Base-by-base conservation (phyloP, 2,888 invertebrate genomes). In the Diadegma fenestrale region DNA sequence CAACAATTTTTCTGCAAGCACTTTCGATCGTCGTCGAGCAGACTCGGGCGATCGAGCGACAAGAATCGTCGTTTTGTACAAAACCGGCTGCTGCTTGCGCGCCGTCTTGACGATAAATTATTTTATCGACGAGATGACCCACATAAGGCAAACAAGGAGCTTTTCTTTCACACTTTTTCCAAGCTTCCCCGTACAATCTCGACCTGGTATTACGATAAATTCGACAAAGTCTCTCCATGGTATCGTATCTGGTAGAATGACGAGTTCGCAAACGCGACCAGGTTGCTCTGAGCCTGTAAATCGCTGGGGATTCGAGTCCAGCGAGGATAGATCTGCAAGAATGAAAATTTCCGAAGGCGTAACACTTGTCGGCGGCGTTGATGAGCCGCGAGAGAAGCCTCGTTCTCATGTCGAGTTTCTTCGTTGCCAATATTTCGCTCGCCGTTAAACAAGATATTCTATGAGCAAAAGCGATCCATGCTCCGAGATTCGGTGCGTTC, bases 341-440 rank as follows among this genome's bases (percentile, higher is more conserved):
- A 80, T 95, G 95, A 89, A 95, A 95, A 89, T 95, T 95, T 1
- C 94, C 94, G 84, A 95, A 93, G 22, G 90, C 89, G 87, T 95
- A 94, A 85, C 95, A 95, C 84, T 95, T 95, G 66, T 95, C 93
- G 1, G 95, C 95, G 1, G 95, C 94, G 80, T 95, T 95, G 33
- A 95, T 94, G 79, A 95, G 94, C 78, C 95, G 94, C n/a, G 95
- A 94, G 19, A 95, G 91, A 30, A 95, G 90, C 86, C 95, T 92
- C n/a, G 95, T 94, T 86, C 95, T 93, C 82, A 93, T 93, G 92
- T 90, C 87, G 7, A 93, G 51, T 33, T 90, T 91, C 48, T 87
- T 90, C 19, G 90, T 87, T 0, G 90, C 82, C 2, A 95, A 88
- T 61, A 95, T 92, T 90, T 95, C 95, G 72, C 94, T 94, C 19